Conservation (phyloP, 2,113 vertebrate genomes). For the Isichthys henryi region DNA sequence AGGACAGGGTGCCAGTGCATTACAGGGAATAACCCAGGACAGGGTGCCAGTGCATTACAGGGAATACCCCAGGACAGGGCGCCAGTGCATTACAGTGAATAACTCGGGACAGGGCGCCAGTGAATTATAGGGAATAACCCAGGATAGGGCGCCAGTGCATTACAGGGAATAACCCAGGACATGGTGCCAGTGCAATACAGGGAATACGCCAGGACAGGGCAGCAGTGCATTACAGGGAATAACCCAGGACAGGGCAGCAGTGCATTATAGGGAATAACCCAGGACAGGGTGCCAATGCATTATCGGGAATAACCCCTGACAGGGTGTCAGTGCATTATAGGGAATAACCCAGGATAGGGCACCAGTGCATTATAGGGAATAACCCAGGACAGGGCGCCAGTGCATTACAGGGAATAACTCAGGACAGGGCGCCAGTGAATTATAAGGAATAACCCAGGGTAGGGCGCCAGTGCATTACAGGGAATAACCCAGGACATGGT, state of each 20-base stretch:
- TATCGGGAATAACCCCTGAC: background rate
- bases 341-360: background rate
- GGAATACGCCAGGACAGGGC: background rate
- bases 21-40: no score
- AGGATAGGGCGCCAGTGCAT: background rate
- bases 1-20: no score
- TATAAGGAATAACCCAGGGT: background rate
- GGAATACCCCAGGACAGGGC: no score
- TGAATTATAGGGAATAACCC: no score
- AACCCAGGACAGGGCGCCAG: background rate
- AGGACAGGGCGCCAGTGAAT: no score
- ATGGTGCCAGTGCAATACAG: background rate
- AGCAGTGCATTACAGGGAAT: background rate
- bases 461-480: background rate
- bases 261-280: background rate
- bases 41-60: no score
- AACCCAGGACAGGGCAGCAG: background rate
- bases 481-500: background rate
- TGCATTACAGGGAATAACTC: background rate
- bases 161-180: background rate
- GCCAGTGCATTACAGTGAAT: no score
- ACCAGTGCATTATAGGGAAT: background rate
- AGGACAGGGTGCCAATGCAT: no score
- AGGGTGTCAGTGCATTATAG: background rate
- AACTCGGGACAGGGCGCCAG: no score